Evolutionary conservation across 2,888 invertebrate genomes (phyloP).

Genomic region (Anorthoa munda): DNA sequence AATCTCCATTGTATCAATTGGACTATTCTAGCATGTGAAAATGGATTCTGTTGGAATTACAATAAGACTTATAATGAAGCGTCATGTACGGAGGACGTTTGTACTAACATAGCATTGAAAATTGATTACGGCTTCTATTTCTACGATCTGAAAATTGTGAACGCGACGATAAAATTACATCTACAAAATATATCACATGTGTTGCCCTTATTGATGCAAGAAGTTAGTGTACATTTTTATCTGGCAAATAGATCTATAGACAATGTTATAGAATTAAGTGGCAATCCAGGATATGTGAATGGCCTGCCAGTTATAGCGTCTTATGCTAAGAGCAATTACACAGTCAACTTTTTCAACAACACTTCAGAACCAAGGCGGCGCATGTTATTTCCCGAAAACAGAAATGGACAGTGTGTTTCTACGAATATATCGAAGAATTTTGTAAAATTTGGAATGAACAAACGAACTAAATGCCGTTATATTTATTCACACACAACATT

Average conservation of each 20-base stretch:
- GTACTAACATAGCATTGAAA: constrained; percentile 80
- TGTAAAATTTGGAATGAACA: constrained; percentile 88
- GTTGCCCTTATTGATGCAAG: constrained; percentile 77
- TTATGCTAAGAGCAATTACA: constrained; percentile 76
- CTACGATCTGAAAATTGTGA: constrained; percentile 78
- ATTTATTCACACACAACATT: constrained; percentile 58
- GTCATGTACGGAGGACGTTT: constrained; percentile 77
- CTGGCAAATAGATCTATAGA: constrained; percentile 78
- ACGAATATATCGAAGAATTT: constrained; percentile 77
- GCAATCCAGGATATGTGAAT: constrained; percentile 94
- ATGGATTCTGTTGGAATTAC: constrained; percentile 74
- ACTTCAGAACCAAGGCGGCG: constrained; percentile 62
- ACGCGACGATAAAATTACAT: constrained; percentile 80
- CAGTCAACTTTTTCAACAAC: constrained; percentile 78
- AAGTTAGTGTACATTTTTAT: constrained; percentile 79
- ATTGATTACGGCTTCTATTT: constrained; percentile 83
- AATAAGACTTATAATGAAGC: constrained; percentile 79
- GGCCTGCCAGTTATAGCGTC: constrained; percentile 92
- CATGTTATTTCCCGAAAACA: constrained; percentile 80
- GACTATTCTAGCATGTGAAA: constrained; percentile 79
- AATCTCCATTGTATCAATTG: constrained; percentile 82
- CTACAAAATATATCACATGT: constrained; percentile 71
- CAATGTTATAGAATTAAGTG: constrained; percentile 89
- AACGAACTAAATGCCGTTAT: constrained; percentile 85
- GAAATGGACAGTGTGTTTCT: constrained; percentile 84